Conservation (phyloP, 2,888 invertebrate genomes). For the Xylophagus ater region DNA sequence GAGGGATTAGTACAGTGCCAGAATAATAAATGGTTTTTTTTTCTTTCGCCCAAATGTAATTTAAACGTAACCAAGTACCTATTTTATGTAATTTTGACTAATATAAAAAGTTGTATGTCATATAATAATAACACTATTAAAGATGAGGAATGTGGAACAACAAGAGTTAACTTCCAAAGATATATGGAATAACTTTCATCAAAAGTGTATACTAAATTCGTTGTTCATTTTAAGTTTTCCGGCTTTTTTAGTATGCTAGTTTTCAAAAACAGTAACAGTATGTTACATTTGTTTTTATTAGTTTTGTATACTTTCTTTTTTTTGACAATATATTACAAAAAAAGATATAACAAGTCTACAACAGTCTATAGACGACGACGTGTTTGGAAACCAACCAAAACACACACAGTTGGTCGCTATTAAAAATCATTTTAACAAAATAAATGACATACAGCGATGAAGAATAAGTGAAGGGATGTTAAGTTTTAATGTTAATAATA, state of each 20-base stretch:
- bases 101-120: slow-evolving; percentile 18
- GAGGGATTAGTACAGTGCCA: slow-evolving; percentile 18
- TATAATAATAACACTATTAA: slow-evolving; percentile 12
- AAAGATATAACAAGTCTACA: too few relatives aligned
- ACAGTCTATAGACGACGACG: too few relatives aligned
- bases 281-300: too few relatives aligned
- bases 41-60: slow-evolving; percentile 17
- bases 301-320: too few relatives aligned
- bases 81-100: slow-evolving; percentile 12
- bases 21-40: slow-evolving; percentile 18
- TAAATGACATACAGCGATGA: slow-evolving; percentile 10
- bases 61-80: slow-evolving; percentile 16
- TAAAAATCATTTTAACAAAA: slow-evolving; percentile 18
- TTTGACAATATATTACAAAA: too few relatives aligned
- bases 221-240: too few relatives aligned
- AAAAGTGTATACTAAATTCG: too few relatives aligned
- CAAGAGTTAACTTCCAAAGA: slow-evolving; percentile 2
- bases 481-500: too few relatives aligned
- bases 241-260: too few relatives aligned
- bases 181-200: too few relatives aligned
- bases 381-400: slow-evolving; percentile 3
- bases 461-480: too few relatives aligned
- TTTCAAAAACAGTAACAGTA: too few relatives aligned
- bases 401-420: slow-evolving; percentile 15
- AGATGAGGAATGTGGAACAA: background rate